These are phyloP conservation scores for Euplexia lucipara DNA, from an alignment of 2,888 invertebrate genomes.

Conservation along the genomic window DNA sequence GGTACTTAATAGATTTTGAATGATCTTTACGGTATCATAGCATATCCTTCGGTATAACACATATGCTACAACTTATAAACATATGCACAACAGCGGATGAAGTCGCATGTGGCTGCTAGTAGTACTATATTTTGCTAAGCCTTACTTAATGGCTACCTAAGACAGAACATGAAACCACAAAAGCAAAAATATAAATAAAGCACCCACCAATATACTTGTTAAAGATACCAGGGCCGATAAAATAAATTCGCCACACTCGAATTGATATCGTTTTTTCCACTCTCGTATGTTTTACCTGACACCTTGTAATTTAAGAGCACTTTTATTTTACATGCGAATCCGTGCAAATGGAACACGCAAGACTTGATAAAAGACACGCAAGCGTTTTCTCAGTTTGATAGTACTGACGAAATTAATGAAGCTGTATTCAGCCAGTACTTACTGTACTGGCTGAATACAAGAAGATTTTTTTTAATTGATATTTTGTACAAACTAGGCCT, in stretches of 20 bases:
- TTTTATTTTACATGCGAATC: slow-evolving; percentile 32
- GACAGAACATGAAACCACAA: not conserved
- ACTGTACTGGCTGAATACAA: no score
- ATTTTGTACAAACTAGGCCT: no score
- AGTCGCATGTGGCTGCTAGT: no score
- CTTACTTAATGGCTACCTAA: not conserved
- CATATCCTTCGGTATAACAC: no score
- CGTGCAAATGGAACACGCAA: slow-evolving; percentile 14
- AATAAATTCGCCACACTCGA: slow-evolving; percentile 20
- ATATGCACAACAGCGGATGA: no score
- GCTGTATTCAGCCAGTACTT: no score
- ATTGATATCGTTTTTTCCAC: slow-evolving; percentile 16
- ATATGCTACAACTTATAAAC: no score
- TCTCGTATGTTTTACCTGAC: slow-evolving; percentile 6
- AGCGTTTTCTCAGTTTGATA: not conserved
- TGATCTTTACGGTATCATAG: no score
- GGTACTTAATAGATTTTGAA: no score
- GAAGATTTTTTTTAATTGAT: no score
- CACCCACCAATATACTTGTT: not conserved
- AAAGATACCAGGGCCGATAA: not conserved
- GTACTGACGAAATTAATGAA: not conserved
- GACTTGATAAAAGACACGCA: slow-evolving; percentile 40
- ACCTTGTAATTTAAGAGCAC: slow-evolving; percentile 33
- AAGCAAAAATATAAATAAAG: not conserved
- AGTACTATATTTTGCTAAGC: no score